phyloP scores from a whole-genome alignment of 2,113 vertebrate genomes.

The Pachyramphus minor region DNA sequence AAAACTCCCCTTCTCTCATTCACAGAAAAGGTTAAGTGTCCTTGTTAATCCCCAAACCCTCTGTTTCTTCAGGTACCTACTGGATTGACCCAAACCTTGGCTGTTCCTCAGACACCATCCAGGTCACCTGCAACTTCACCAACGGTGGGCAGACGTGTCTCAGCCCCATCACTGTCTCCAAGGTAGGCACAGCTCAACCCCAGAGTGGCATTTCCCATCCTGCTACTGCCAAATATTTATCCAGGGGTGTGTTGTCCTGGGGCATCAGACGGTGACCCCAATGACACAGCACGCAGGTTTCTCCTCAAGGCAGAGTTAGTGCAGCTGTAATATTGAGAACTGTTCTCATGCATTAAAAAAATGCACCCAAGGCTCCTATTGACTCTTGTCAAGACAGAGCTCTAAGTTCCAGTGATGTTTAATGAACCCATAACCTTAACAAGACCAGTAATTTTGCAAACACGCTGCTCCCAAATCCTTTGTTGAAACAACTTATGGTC shows the following conservation, averaged over 20 bases:
- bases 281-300: background rate
- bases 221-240: background rate
- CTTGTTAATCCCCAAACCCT: background rate
- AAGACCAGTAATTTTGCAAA: background rate
- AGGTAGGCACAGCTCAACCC: constrained; percentile 74
- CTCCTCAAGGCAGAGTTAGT: background rate
- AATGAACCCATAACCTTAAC: background rate
- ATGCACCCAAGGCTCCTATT: background rate
- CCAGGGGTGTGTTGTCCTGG: background rate
- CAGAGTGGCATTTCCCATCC: background rate
- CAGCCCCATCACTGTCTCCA: constrained; percentile 86
- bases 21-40: background rate
- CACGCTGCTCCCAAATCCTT: background rate
- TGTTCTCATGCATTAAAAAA: background rate
- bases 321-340: background rate
- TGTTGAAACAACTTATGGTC: background rate
- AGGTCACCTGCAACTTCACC: constrained; percentile 93
- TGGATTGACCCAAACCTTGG: constrained; percentile 98
- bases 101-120: constrained; percentile 88
- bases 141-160: constrained; percentile 93
- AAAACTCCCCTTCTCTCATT: background rate
- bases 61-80: constrained; percentile 80
- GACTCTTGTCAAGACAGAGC: background rate
- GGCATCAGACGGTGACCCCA: rapidly evolving
- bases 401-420: background rate